Conservation (phyloP, 2,797 vertebrate species). For the Falco rusticolus region DNA sequence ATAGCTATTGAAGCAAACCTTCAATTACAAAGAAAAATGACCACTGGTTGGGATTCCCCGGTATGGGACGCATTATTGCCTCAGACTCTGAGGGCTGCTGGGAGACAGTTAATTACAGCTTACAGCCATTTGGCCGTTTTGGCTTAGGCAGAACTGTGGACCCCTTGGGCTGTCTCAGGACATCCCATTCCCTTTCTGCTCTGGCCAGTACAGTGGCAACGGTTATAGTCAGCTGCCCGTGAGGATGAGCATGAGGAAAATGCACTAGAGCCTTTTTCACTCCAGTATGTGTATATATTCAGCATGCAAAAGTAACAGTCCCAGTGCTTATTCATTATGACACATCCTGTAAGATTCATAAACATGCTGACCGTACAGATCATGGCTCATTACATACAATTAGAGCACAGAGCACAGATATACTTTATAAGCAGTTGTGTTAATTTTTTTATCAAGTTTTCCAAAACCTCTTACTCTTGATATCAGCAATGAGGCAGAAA, state of each 20-base stretch:
- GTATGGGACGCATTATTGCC: not conserved
- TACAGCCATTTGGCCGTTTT: fast-evolving
- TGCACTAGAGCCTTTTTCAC: not conserved
- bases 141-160: not conserved
- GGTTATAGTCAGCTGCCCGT: not conserved
- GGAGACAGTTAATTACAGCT: not conserved
- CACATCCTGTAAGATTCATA: not conserved
- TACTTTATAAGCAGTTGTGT: too few species aligned
- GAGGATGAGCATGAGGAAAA: not conserved
- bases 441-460: not conserved
- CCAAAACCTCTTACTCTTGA: not conserved
- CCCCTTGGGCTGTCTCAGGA: not conserved
- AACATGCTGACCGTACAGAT: not conserved
- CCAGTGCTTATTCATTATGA: not conserved
- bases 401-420: not conserved
- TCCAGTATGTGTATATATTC: not conserved
- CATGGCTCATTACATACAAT: not conserved
- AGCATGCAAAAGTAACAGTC: not conserved
- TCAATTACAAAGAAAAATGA: not conserved
- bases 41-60: not conserved
- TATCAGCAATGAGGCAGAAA: not conserved
- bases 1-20: not conserved
- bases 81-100: not conserved
- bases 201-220: fast-evolving
- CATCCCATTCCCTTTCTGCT: not conserved